phyloP scores from a whole-genome alignment of 2,888 invertebrate species.

The Scotopteryx bipunctaria region DNA sequence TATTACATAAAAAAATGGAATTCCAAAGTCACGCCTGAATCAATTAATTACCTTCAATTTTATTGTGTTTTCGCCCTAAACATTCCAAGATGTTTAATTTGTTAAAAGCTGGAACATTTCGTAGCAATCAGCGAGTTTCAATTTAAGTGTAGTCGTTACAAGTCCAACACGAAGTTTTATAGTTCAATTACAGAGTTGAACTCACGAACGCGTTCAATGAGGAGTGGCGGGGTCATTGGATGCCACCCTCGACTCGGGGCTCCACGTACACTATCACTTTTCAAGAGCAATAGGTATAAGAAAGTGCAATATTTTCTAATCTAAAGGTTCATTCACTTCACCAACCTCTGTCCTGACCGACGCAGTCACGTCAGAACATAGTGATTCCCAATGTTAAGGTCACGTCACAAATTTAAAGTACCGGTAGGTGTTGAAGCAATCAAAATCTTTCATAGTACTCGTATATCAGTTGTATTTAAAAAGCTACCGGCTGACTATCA shows the following conservation, averaged over 20 bases:
- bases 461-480: too few relatives aligned
- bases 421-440: too few relatives aligned
- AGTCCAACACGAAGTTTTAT: slow-evolving; percentile 34
- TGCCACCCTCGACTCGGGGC: slow-evolving; percentile 14
- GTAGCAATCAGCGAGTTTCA: slow-evolving; percentile 33
- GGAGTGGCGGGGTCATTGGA: slow-evolving; percentile 21
- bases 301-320: slow-evolving; percentile 6
- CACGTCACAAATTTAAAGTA: too few relatives aligned
- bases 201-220: slow-evolving; percentile 26
- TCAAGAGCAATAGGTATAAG: slow-evolving; percentile 1
- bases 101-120: slow-evolving; percentile 27
- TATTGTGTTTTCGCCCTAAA: slow-evolving; percentile 1
- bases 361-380: too few relatives aligned
- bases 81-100: slow-evolving; percentile 23
- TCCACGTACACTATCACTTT: slow-evolving; percentile 11
- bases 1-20: too few relatives aligned
- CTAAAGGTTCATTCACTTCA: too few relatives aligned
- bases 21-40: too few relatives aligned
- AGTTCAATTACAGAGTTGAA: slow-evolving; percentile 36
- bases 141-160: slow-evolving; percentile 33
- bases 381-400: too few relatives aligned
- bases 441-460: too few relatives aligned
- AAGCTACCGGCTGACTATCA: too few relatives aligned
- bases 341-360: too few relatives aligned
- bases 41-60: not conserved